Conservation (phyloP, 1,140 invertebrate species). For the Lordiphosa mommai region DNA sequence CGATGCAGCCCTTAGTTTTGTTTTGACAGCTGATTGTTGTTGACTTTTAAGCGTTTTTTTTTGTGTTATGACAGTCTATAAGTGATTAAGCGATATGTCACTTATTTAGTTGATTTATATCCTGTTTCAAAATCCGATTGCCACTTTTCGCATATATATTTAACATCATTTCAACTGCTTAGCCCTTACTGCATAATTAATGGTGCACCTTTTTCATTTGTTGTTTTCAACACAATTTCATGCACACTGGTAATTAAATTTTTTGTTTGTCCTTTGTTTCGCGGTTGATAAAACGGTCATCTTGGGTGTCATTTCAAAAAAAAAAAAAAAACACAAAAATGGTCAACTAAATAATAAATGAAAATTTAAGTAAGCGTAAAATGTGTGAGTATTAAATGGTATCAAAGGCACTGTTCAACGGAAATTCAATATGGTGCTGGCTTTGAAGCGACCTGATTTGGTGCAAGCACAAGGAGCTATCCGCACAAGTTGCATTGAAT, state of each 20-base stretch:
- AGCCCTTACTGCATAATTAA: constrained; percentile 14
- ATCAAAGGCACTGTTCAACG: neutral
- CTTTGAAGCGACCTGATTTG: neutral
- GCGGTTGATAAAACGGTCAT: constrained; percentile 13
- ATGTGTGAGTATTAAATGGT: neutral
- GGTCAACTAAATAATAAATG: constrained; percentile 1
- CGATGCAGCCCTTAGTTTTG: too few relatives aligned
- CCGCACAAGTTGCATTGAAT: neutral
- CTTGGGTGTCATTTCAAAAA: neutral
- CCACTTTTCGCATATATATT: too few relatives aligned
- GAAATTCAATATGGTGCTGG: neutral
- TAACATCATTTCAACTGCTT: too few relatives aligned
- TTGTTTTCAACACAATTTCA: neutral
- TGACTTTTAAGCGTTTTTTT: too few relatives aligned
- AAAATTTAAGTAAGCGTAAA: constrained; percentile 13
- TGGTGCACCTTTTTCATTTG: neutral
- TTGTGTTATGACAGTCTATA: too few relatives aligned
- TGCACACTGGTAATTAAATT: constrained; percentile 26
- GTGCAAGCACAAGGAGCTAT: neutral
- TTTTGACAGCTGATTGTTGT: too few relatives aligned
- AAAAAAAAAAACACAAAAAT: neutral
- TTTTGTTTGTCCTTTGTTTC: neutral
- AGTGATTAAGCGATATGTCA: too few relatives aligned
- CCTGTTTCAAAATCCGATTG: too few relatives aligned
- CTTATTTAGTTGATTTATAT: too few relatives aligned